These are phyloP conservation scores for Lutjanus campechanus DNA, from an alignment of 2,797 vertebrate species.

Conservation along the genomic window DNA sequence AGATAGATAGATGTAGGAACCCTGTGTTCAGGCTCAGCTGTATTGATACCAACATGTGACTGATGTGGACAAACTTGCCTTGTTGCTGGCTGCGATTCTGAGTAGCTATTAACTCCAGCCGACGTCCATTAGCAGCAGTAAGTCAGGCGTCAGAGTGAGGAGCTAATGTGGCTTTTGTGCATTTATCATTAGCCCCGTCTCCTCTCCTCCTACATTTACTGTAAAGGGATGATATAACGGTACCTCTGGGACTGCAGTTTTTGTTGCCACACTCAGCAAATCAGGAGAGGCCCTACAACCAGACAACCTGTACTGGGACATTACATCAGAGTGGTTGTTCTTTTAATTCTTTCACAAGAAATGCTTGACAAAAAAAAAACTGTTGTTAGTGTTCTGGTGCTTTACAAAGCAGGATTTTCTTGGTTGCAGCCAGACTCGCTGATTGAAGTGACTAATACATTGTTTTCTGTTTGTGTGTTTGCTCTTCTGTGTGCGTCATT, in stretches of 20 bases:
- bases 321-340: constrained; percentile 39
- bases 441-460: constrained; percentile 39
- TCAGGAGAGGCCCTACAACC: constrained; percentile 25
- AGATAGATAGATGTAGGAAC: too few species aligned
- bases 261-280: constrained; percentile 65
- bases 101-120: constrained; percentile 76
- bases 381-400: constrained; percentile 2
- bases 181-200: constrained; percentile 77
- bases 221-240: constrained; percentile 76
- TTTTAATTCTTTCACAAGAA: constrained; percentile 26
- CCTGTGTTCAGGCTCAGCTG: constrained; percentile 6
- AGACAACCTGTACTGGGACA: constrained; percentile 23
- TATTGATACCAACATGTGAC: constrained; percentile 56
- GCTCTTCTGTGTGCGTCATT: constrained; percentile 24
- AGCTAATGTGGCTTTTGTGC: constrained; percentile 78
- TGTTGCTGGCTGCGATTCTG: constrained; percentile 62
- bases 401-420: constrained; percentile 14
- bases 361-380: constrained; percentile 1
- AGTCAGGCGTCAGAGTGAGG: constrained; percentile 76
- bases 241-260: constrained; percentile 64
- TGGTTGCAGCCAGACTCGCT: background rate
- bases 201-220: constrained; percentile 77
- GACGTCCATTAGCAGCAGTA: constrained; percentile 80
- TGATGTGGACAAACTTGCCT: constrained; percentile 58
- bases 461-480: constrained; percentile 39